Percentiles rank a stretch among this genome's conserved stretches.
These are phyloP conservation scores for Ctenochaetus hawaiiensis DNA, from an alignment of 2,797 vertebrate species.

Conservation along the genomic window DNA sequence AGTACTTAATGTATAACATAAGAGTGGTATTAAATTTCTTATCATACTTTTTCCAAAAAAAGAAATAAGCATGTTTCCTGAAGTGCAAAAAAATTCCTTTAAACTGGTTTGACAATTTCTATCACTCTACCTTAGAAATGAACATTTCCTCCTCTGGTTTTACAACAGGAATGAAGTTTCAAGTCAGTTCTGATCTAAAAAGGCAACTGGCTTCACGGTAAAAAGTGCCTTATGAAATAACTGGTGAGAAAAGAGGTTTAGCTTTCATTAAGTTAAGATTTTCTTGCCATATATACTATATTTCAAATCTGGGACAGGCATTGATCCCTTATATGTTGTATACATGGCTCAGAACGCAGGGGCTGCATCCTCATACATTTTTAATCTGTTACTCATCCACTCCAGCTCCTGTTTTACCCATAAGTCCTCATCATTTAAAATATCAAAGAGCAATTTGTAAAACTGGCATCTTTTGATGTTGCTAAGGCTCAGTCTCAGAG, in stretches of 20 bases:
- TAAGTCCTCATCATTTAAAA: slow-evolving; percentile 38
- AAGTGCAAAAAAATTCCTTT: neutral
- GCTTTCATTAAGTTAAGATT: slow-evolving; percentile 1
- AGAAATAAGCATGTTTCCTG: neutral
- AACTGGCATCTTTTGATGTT: slow-evolving; percentile 4
- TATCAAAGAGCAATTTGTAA: slow-evolving; percentile 17
- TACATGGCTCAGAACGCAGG: slow-evolving; percentile 12
- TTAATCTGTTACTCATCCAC: slow-evolving; percentile 36
- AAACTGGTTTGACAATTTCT: neutral
- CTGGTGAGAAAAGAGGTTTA: neutral
- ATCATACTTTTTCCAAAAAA: neutral
- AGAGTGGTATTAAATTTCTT: neutral
- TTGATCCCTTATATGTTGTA: neutral
- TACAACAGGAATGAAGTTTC: too few relatives aligned
- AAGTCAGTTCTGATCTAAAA: too few relatives aligned
- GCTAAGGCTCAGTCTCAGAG: neutral
- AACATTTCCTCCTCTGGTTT: too few relatives aligned
- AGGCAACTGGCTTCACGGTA: neutral
- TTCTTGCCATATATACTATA: too few relatives aligned
- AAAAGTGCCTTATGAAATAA: too few relatives aligned
- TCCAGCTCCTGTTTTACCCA: slow-evolving; percentile 77
- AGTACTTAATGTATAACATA: neutral
- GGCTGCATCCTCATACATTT: slow-evolving; percentile 76
- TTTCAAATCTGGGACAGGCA: too few relatives aligned
- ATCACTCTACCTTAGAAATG: too few relatives aligned